Conservation (phyloP, 2,888 invertebrate genomes). For the Eudasyphora cyanicolor region DNA sequence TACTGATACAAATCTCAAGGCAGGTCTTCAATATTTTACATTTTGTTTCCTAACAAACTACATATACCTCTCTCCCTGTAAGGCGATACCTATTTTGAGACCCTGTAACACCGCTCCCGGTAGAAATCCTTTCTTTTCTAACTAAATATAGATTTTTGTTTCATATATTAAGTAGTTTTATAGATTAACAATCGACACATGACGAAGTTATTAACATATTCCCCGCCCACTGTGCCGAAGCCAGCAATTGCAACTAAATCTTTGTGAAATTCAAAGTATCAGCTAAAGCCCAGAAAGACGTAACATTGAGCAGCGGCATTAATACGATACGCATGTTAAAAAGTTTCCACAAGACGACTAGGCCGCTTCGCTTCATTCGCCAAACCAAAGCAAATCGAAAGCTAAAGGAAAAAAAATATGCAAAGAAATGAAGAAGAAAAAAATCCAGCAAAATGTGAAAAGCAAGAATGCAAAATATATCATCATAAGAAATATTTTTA, state of each 20-base stretch:
- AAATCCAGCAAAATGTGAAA: neutral
- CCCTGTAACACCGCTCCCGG: no score
- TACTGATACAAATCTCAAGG: no score
- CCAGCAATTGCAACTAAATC: conserved; percentile 47
- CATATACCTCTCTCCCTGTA: no score
- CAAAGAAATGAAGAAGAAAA: neutral
- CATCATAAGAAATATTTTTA: conserved; percentile 65
- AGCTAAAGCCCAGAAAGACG: conserved; percentile 46
- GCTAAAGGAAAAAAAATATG: neutral
- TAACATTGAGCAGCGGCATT: conserved; percentile 45
- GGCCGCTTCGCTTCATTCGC: neutral
- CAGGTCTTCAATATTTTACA: no score
- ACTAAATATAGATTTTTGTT: no score
- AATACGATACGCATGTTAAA: conserved; percentile 63
- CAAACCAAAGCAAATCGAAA: conserved; percentile 42
- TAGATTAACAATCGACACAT: no score
- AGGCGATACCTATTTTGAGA: no score
- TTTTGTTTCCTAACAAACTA: no score
- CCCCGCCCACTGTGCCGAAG: no score
- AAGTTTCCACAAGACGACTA: conserved; percentile 8
- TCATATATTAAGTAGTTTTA: no score
- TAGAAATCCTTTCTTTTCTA: no score
- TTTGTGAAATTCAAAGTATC: conserved; percentile 45
- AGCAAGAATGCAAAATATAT: conserved; percentile 53
- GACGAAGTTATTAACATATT: no score